Conservation (phyloP, 2,888 invertebrate genomes). For the Campoplex capitator region DNA sequence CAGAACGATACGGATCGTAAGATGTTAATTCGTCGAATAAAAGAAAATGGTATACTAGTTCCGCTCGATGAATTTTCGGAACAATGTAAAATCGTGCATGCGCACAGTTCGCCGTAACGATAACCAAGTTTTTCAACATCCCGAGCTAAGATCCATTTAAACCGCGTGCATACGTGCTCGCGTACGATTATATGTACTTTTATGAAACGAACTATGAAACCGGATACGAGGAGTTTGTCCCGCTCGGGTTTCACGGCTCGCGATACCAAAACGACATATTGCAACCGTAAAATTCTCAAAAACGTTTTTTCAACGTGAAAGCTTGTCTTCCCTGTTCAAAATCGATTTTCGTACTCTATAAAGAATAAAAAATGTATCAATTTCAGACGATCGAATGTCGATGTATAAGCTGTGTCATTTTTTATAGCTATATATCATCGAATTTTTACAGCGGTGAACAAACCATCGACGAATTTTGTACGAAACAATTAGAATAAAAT, state of each 20-base stretch:
- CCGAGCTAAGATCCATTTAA: slow-evolving; percentile 1
- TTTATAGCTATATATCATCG: not conserved
- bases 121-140: slow-evolving; percentile 10
- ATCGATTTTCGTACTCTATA: not conserved
- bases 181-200: slow-evolving; percentile 24
- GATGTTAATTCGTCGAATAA: slow-evolving; percentile 28
- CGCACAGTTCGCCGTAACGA: slow-evolving; percentile 15
- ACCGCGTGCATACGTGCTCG: not conserved
- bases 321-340: slow-evolving; percentile 50
- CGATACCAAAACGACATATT: slow-evolving; percentile 61
- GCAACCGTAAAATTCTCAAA: slow-evolving; percentile 62
- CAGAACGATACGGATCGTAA: slow-evolving; percentile 1
- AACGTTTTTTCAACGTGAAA: slow-evolving; percentile 48
- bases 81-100: slow-evolving; percentile 14
- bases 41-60: slow-evolving; percentile 18
- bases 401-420: slow-evolving; percentile 36
- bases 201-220: slow-evolving; percentile 57
- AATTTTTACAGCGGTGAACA: not conserved
- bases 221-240: slow-evolving; percentile 44
- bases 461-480: too few species aligned
- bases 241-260: slow-evolving; percentile 62
- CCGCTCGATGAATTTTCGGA: slow-evolving; percentile 20
- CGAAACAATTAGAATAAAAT: too few species aligned
- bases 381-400: slow-evolving; percentile 41
- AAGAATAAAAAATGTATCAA: slow-evolving; percentile 8